Percentiles rank a stretch among this genome's conserved stretches.
phyloP scores from a whole-genome alignment of 92 coral and sea anemone species.

The Epizoanthus ramosus region DNA sequence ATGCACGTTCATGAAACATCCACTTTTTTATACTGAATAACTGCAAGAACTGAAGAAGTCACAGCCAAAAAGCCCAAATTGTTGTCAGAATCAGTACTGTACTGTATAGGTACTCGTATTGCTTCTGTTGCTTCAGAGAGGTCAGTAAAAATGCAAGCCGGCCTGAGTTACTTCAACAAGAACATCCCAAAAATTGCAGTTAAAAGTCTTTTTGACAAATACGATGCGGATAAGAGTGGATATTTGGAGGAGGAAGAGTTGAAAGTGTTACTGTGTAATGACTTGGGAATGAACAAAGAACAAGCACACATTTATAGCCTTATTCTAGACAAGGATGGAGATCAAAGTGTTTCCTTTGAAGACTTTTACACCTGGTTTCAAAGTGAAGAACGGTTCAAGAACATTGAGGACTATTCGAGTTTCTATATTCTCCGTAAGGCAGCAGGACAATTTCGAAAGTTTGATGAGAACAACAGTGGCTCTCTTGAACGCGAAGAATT shows the following conservation, averaged over 20 bases:
- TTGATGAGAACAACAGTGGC: conserved; percentile 54
- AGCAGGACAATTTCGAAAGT: conserved; percentile 57
- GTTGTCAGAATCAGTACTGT: too few relatives aligned
- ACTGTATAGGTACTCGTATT: too few relatives aligned
- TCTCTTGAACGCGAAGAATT: conserved; percentile 60
- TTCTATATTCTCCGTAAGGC: conserved; percentile 61
- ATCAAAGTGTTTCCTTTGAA: conserved; percentile 17
- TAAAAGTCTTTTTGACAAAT: conserved; percentile 68
- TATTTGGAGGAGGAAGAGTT: conserved; percentile 64
- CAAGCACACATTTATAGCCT: conserved; percentile 7
- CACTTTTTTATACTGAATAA: too few relatives aligned
- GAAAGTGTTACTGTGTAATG: conserved; percentile 52
- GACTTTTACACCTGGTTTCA: conserved; percentile 31
- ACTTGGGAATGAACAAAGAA: conserved; percentile 53
- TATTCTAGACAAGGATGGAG: conserved; percentile 30
- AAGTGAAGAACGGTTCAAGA: conserved; percentile 21
- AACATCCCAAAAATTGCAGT: conserved; percentile 55
- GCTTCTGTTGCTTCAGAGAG: too few relatives aligned
- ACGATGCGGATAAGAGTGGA: conserved; percentile 62
- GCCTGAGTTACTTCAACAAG: conserved; percentile 62
- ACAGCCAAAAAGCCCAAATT: too few relatives aligned
- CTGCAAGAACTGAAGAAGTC: too few relatives aligned
- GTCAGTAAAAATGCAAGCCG: conserved; percentile 66
- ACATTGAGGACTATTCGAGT: conserved; percentile 23
- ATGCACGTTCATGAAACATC: too few relatives aligned